Percentiles rank a stretch among this genome's conserved stretches.
These are phyloP conservation scores for Formica selysi DNA, from an alignment of 1,140 invertebrate species.

Conservation along the genomic window DNA sequence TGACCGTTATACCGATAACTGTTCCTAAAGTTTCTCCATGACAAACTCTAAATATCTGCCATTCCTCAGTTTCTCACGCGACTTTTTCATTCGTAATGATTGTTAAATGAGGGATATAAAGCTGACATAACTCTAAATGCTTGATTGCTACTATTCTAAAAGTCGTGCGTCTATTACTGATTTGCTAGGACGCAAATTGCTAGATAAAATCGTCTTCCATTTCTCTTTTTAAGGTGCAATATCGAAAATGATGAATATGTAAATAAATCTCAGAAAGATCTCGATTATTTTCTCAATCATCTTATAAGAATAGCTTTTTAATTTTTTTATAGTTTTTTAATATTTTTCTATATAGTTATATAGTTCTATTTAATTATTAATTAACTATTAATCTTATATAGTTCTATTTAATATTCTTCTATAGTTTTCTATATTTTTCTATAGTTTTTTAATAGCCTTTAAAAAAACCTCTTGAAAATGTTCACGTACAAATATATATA, in stretches of 20 bases:
- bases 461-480: not conserved
- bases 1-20: constrained; percentile 22
- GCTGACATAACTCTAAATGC: not conserved
- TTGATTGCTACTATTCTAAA: constrained; percentile 9
- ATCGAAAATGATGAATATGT: not conserved
- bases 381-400: too few relatives aligned
- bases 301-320: not conserved
- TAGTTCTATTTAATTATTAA: too few relatives aligned
- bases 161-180: not conserved
- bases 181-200: not conserved
- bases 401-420: too few relatives aligned
- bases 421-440: too few relatives aligned
- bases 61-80: constrained; percentile 23
- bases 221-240: not conserved
- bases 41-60: constrained; percentile 42
- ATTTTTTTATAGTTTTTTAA: too few relatives aligned
- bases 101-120: constrained; percentile 26
- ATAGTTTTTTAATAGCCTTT: not conserved
- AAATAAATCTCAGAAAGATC: not conserved
- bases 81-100: constrained; percentile 25
- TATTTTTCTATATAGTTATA: too few relatives aligned
- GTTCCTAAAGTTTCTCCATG: constrained; percentile 32
- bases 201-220: not conserved
- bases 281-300: not conserved
- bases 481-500: too few relatives aligned